Conservation (phyloP, 2,113 vertebrate species). For the Rhinoderma darwinii region DNA sequence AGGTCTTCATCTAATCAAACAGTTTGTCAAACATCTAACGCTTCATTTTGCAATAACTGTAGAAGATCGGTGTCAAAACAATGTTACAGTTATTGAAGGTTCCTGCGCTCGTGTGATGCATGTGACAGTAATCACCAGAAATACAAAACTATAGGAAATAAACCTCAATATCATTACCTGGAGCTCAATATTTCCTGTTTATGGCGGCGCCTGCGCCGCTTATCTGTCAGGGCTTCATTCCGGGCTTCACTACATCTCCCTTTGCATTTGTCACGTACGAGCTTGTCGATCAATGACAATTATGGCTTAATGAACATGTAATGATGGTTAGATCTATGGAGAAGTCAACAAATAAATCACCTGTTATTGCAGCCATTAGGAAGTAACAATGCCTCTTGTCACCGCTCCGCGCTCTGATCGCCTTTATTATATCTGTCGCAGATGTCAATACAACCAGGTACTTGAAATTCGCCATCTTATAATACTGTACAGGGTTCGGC, state of each 20-base stretch:
- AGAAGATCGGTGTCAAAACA: constrained; percentile 18
- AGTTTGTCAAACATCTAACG: neutral
- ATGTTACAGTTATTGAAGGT: constrained; percentile 45
- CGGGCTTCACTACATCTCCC: constrained; percentile 51
- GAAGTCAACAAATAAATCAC: constrained; percentile 72
- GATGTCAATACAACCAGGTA: neutral
- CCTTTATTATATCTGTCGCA: constrained; percentile 46
- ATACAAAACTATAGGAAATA: constrained; percentile 64
- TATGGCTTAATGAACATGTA: constrained; percentile 82
- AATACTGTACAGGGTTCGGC: neutral
- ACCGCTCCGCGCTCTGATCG: constrained; percentile 33
- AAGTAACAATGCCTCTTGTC: constrained; percentile 60
- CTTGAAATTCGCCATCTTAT: neutral
- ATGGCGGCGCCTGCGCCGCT: constrained; percentile 69
- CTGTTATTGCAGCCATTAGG: constrained; percentile 63
- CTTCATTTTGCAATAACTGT: neutral
- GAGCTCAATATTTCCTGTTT: constrained; percentile 65
- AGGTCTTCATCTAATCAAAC: neutral
- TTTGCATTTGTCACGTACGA: constrained; percentile 58
- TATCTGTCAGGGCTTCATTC: constrained; percentile 67
- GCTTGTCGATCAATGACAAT: constrained; percentile 80
- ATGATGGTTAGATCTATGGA: constrained; percentile 70
- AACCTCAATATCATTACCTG: constrained; percentile 57
- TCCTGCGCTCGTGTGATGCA: constrained; percentile 10
- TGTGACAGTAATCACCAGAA: constrained; percentile 61